phyloP scores from a whole-genome alignment of 2,113 vertebrate species.

The Neoarius graeffei region DNA sequence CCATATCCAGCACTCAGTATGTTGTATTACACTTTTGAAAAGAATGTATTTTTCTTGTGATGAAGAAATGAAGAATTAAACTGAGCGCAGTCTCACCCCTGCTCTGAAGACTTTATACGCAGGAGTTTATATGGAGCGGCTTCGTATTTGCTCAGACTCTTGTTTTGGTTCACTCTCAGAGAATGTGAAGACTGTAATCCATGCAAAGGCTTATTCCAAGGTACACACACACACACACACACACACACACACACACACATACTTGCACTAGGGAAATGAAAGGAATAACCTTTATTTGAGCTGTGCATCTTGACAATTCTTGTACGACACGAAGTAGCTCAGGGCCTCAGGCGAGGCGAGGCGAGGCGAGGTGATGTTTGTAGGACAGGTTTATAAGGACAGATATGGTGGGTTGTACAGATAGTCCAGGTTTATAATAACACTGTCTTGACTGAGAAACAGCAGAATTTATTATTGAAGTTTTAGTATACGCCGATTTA shows the following conservation, averaged over 20 bases:
- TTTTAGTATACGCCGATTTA: not conserved
- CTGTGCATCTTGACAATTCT: conserved; percentile 1
- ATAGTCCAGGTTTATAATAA: not conserved
- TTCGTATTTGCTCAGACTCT: conserved; percentile 11
- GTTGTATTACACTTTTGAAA: not conserved
- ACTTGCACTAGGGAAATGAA: not conserved
- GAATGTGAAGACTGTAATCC: conserved; percentile 19
- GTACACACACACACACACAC: not conserved
- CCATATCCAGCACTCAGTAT: conserved; percentile 25
- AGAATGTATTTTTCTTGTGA: not conserved
- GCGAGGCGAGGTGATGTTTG: not conserved
- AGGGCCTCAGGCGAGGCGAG: not conserved
- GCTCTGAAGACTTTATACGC: not conserved
- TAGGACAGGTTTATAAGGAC: conserved; percentile 6
- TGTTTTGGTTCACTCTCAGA: conserved; percentile 17
- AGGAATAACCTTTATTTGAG: conserved; percentile 28
- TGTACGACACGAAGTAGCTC: not conserved
- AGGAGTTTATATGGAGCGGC: conserved; percentile 24
- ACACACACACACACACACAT: not conserved
- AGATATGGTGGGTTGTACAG: not conserved
- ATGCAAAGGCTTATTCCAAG: conserved; percentile 26
- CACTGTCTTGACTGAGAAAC: not conserved
- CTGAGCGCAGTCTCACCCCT: not conserved
- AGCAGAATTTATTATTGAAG: not conserved
- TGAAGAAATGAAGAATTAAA: conserved; percentile 1